Conservation (phyloP, 2,113 vertebrate genomes). For the Beaufortia kweichowensis region DNA sequence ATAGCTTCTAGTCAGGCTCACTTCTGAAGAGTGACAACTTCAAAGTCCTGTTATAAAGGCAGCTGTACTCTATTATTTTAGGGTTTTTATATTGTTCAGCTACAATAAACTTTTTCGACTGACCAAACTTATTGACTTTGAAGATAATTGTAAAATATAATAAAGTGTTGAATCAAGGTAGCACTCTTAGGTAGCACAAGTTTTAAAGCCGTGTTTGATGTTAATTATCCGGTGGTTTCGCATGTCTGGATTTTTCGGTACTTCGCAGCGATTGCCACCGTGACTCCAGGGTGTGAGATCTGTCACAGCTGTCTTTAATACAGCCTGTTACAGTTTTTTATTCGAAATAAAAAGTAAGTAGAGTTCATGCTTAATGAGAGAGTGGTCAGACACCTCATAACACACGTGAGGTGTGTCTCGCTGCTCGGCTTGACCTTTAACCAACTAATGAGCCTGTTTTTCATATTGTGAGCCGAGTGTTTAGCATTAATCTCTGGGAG, state of each 20-base stretch:
- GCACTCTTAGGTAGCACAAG: not conserved
- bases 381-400: constrained; percentile 6
- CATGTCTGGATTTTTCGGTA: not conserved
- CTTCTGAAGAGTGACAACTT: not conserved
- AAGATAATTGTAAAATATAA: not conserved
- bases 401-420: not conserved
- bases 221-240: not conserved
- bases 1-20: not conserved
- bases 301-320: constrained; percentile 22
- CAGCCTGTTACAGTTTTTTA: constrained; percentile 31
- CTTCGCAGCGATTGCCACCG: constrained; percentile 29
- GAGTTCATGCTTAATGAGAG: constrained; percentile 35
- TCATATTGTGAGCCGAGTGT: not conserved
- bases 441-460: constrained; percentile 19
- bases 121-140: not conserved
- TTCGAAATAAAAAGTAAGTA: not conserved
- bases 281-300: constrained; percentile 32
- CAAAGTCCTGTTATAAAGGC: not conserved
- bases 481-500: not conserved
- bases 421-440: constrained; percentile 12
- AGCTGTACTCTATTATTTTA: not conserved
- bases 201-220: constrained; percentile 7
- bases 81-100: not conserved
- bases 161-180: not conserved
- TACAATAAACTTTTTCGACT: not conserved